phyloP scores from a whole-genome alignment of 2,113 vertebrate genomes.

The Ivindomyrus marchei region DNA sequence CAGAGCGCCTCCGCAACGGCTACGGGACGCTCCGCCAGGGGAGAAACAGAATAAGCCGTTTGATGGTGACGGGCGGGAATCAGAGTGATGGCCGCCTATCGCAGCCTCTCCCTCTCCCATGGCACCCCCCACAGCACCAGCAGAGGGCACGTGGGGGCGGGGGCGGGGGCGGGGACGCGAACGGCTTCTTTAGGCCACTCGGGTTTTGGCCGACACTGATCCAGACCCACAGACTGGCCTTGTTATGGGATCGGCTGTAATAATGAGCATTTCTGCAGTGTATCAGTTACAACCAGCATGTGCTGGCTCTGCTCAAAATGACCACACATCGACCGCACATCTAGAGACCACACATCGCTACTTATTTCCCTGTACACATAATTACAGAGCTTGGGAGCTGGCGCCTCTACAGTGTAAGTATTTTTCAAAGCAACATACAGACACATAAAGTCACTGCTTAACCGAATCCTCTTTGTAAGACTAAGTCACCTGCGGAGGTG shows the following conservation, averaged over 20 bases:
- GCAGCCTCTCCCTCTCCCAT: conserved; percentile 62
- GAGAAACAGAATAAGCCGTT: conserved; percentile 99
- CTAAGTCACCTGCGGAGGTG: not conserved
- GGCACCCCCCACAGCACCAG: conserved; percentile 39
- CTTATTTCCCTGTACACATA: not conserved
- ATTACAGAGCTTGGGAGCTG: not conserved
- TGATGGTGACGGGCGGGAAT: conserved; percentile 97
- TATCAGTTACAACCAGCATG: not conserved
- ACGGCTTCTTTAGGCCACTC: not conserved
- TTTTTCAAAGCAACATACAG: not conserved
- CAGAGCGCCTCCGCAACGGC: conserved; percentile 87
- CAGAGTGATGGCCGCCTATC: conserved; percentile 91
- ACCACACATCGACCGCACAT: no score
- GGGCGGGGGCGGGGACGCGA: not conserved
- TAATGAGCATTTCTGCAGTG: not conserved
- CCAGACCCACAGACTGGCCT: not conserved
- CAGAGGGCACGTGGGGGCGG: not conserved
- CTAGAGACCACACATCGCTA: not conserved
- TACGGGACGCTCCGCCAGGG: conserved; percentile 91
- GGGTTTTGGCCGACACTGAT: not conserved
- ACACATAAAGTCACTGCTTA: not conserved
- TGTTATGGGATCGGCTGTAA: not conserved
- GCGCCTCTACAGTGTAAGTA: not conserved
- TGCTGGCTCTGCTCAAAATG: not conserved
- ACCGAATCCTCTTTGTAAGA: not conserved